Evolutionary conservation across 2,888 invertebrate genomes (phyloP), one percentile per base, ranked within the genome.

Genomic region (Athrips mouffetella): DNA sequence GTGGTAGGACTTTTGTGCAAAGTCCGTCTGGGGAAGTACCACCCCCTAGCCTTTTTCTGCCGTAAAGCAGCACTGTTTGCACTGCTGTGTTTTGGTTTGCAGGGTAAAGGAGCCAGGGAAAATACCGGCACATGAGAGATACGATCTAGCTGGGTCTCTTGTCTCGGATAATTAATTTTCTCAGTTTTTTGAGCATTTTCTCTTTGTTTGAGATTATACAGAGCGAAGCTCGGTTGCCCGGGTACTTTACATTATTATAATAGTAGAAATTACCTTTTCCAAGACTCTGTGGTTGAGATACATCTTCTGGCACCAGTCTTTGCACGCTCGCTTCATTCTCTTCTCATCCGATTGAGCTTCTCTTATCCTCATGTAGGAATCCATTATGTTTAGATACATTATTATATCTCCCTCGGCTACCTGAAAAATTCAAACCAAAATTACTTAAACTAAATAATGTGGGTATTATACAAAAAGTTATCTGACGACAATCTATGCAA

Each of bases 401-500:
- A 98, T 87, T 35, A 98, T 90, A 76, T 98, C 98, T 0, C 98
- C 98, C 82, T 98, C 98, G 2, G 92, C 94, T 0, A 96, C 92
- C 89, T 89, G 60, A 1, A 66, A 65, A 23, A 44, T 10, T 11
- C 33, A 42, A 45, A 52, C 4, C 25, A 25, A 25, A 8, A 8
- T 8, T 4, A 6, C 8, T 25, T 25, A 25, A 25, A 25, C 4
- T 6, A 25, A 25, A 25, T 6, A 25, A 25, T n/a, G n/a, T n/a
- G n/a, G n/a, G n/a, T n/a, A n/a, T n/a, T n/a, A n/a, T n/a, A n/a
- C n/a, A n/a, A n/a, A n/a, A n/a, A n/a, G n/a, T n/a, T n/a, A n/a
- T n/a, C n/a, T n/a, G n/a, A n/a, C n/a, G n/a, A n/a, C n/a, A n/a
- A n/a, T n/a, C n/a, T n/a, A n/a, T n/a, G n/a, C n/a, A n/a, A n/a